Evolutionary conservation across 2,797 vertebrate species (phyloP).

Genomic region (Xiphophorus birchmanni): DNA sequence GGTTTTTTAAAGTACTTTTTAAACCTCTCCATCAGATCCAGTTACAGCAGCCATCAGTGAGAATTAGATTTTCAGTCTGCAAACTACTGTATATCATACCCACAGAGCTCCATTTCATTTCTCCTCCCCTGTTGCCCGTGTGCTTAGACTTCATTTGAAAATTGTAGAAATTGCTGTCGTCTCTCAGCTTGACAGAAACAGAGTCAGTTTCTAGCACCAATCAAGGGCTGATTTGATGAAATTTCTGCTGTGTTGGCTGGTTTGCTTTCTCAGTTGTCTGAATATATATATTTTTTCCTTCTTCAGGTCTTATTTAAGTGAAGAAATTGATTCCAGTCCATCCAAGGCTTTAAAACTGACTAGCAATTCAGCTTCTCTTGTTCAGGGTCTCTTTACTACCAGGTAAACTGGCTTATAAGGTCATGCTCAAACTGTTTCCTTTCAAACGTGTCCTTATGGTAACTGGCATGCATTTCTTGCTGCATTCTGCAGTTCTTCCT

Average conservation of each 20-base stretch:
- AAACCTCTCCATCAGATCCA: neutral
- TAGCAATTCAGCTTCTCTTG: constrained; percentile 3
- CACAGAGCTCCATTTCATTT: constrained; percentile 40
- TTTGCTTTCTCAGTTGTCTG: constrained; percentile 22
- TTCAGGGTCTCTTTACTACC: constrained; percentile 67
- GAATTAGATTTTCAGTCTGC: constrained; percentile 16
- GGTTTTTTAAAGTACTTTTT: constrained; percentile 2
- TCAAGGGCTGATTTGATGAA: constrained; percentile 33
- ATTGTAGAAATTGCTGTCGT: constrained; percentile 13
- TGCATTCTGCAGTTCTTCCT: constrained; percentile 76
- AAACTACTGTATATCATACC: constrained; percentile 36
- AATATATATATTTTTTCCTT: constrained; percentile 7
- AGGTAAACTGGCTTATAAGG: constrained; percentile 57
- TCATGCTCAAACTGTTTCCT: neutral
- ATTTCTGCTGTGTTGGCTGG: constrained; percentile 11
- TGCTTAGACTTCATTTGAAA: constrained; percentile 45
- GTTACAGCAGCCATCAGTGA: constrained; percentile 25
- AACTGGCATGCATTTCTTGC: constrained; percentile 38
- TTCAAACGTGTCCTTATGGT: neutral
- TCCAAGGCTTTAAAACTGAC: constrained; percentile 50
- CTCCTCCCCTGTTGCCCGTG: constrained; percentile 37
- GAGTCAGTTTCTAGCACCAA: constrained; percentile 44
- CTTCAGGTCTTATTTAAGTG: constrained; percentile 54
- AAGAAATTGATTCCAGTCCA: constrained; percentile 10
- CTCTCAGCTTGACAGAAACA: constrained; percentile 41